Conservation (phyloP, 2,888 invertebrate species). For the Trypoxylon attenuatum region DNA sequence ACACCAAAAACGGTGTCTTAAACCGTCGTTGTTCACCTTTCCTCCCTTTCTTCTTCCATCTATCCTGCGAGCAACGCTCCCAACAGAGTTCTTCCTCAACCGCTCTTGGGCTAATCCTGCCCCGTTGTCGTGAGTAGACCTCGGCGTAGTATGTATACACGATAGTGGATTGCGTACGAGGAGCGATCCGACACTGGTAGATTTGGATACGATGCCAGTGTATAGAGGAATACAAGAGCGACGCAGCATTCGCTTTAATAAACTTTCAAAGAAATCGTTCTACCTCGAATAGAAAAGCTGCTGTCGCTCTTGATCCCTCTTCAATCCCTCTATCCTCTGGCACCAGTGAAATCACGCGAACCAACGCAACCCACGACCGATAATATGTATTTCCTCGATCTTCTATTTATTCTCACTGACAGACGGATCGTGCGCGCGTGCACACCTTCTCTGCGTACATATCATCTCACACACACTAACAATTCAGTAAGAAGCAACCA, state of each 20-base stretch:
- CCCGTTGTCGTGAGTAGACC: neutral
- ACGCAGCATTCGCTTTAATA: too few species aligned
- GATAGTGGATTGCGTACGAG: too few species aligned
- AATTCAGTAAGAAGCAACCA: too few species aligned
- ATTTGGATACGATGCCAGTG: too few species aligned
- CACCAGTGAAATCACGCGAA: neutral
- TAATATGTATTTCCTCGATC: slow-evolving; percentile 20
- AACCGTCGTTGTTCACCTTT: slow-evolving; percentile 47
- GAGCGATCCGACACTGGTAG: too few species aligned
- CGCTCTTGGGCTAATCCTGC: neutral
- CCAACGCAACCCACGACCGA: slow-evolving; percentile 3
- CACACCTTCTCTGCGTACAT: too few species aligned
- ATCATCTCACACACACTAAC: too few species aligned
- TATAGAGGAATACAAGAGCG: too few species aligned
- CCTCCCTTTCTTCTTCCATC: slow-evolving; percentile 61
- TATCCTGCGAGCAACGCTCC: slow-evolving; percentile 31
- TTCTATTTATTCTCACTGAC: slow-evolving; percentile 42
- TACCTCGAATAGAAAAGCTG: neutral
- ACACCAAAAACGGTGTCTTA: slow-evolving; percentile 18
- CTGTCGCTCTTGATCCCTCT: neutral
- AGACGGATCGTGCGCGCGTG: slow-evolving; percentile 33
- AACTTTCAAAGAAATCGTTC: too few species aligned
- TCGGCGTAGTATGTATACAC: too few species aligned
- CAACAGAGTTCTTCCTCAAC: slow-evolving; percentile 15
- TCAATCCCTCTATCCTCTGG: neutral